Percentiles rank a stretch among this genome's conserved stretches.
These are phyloP conservation scores for Forbesichthys papilliferus DNA, from an alignment of 2,113 vertebrate species.

Conservation along the genomic window DNA sequence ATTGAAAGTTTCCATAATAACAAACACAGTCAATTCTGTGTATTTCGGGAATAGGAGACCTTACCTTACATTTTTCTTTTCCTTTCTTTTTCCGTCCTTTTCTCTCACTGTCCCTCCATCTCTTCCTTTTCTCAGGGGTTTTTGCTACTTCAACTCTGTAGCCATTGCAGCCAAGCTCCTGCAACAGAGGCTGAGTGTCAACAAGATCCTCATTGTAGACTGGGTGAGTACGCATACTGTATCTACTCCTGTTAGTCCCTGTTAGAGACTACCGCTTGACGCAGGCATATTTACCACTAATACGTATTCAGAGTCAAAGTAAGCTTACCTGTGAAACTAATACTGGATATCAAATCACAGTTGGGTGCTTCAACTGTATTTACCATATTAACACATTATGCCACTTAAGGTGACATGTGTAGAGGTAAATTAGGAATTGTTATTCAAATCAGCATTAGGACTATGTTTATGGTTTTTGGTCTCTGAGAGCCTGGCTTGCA, in stretches of 20 bases:
- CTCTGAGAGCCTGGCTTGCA: no score
- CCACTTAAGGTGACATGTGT: no score
- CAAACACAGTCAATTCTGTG: no score
- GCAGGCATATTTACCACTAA: no score
- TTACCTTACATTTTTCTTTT: neutral
- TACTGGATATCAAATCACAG: no score
- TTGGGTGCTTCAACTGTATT: no score
- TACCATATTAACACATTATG: no score
- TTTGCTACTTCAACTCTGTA: slow-evolving; percentile 98
- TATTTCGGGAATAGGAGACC: neutral
- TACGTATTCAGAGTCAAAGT: no score
- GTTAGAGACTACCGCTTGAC: neutral
- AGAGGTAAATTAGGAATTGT: no score
- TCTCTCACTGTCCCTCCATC: neutral
- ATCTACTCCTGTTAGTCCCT: neutral
- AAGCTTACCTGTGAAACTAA: no score
- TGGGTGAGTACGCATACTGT: slow-evolving; percentile 83
- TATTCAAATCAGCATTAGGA: no score
- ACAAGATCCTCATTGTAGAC: slow-evolving; percentile 97
- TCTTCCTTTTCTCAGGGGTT: slow-evolving; percentile 83
- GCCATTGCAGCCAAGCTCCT: slow-evolving; percentile 95
- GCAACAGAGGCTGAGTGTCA: slow-evolving; percentile 92
- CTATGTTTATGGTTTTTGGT: no score
- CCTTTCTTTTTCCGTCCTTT: neutral
- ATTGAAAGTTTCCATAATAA: neutral